phyloP scores from a whole-genome alignment of 1,140 invertebrate species.

The Tetramorium parvispinum region DNA sequence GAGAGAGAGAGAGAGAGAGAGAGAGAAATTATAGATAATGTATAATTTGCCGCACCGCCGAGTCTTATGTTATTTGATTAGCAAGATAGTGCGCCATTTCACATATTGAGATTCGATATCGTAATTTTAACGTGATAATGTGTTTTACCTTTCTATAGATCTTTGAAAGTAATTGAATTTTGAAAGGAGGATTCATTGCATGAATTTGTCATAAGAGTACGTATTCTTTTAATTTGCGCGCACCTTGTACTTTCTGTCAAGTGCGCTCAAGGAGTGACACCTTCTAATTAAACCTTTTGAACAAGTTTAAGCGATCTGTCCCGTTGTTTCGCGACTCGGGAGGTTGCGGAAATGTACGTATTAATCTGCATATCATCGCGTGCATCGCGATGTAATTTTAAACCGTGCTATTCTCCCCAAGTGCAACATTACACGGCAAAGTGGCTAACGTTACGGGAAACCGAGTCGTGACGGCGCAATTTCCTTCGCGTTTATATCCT shows the following conservation, averaged over 20 bases:
- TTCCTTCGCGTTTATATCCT: slow-evolving; percentile 49
- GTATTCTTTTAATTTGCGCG: background rate
- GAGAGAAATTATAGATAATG: slow-evolving; percentile 7
- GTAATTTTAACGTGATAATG: background rate
- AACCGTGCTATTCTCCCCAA: slow-evolving; percentile 37
- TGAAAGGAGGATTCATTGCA: background rate
- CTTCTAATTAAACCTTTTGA: slow-evolving; percentile 33
- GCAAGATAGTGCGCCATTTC: background rate
- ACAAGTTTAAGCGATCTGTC: slow-evolving; percentile 5
- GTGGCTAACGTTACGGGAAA: slow-evolving; percentile 53
- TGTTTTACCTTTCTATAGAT: slow-evolving; percentile 25
- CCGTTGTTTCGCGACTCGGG: slow-evolving; percentile 22
- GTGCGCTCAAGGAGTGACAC: background rate
- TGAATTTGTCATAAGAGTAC: background rate
- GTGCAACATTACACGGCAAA: slow-evolving; percentile 55
- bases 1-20: background rate
- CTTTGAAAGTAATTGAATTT: background rate
- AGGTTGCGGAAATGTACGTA: slow-evolving; percentile 47
- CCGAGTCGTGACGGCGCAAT: slow-evolving; percentile 56
- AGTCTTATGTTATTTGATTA: slow-evolving; percentile 32
- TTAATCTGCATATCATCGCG: slow-evolving; percentile 58
- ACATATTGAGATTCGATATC: background rate
- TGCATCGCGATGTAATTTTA: slow-evolving; percentile 52
- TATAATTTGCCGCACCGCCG: background rate
- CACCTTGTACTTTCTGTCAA: background rate